Percentiles rank a stretch among this genome's conserved stretches.
These are phyloP conservation scores for Beroe ovata DNA, from an alignment of 37 sponge, comb jelly and placozoan genomes.

Conservation along the genomic window DNA sequence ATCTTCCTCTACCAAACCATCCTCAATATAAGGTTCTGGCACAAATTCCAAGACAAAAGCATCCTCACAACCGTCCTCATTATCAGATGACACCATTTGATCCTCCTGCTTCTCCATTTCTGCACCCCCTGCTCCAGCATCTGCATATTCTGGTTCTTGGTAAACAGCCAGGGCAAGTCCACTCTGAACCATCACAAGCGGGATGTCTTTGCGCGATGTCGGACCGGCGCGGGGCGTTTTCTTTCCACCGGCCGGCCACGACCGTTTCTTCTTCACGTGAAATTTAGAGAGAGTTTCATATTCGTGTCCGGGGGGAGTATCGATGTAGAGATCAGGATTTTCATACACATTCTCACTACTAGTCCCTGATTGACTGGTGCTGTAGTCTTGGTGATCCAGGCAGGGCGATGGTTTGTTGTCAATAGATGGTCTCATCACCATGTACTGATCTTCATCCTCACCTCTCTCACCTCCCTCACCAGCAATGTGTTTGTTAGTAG, in stretches of 20 bases:
- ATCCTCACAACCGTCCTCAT: background rate
- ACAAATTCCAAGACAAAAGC: background rate
- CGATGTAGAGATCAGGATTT: background rate
- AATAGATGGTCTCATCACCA: background rate
- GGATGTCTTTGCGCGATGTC: background rate
- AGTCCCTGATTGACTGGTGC: background rate
- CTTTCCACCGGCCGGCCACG: too few relatives aligned
- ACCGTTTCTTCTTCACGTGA: background rate
- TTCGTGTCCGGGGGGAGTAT: background rate
- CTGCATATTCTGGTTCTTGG: background rate
- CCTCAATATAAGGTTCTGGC: background rate
- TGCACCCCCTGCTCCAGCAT: background rate
- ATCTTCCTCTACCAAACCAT: background rate
- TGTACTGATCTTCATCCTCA: background rate
- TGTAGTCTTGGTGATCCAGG: too few relatives aligned
- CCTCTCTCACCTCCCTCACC: background rate
- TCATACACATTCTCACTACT: background rate
- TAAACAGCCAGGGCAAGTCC: background rate
- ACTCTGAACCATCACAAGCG: background rate
- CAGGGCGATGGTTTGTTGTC: too few relatives aligned
- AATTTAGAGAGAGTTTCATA: constrained; percentile 11
- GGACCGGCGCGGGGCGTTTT: background rate
- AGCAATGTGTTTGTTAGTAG: background rate
- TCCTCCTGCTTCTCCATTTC: background rate
- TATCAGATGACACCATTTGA: background rate